A percentile compares a stretch with the other conserved stretches of the same genome.
Conservation (phyloP, 2,888 invertebrate genomes). For the Andrena hattorfiana region DNA sequence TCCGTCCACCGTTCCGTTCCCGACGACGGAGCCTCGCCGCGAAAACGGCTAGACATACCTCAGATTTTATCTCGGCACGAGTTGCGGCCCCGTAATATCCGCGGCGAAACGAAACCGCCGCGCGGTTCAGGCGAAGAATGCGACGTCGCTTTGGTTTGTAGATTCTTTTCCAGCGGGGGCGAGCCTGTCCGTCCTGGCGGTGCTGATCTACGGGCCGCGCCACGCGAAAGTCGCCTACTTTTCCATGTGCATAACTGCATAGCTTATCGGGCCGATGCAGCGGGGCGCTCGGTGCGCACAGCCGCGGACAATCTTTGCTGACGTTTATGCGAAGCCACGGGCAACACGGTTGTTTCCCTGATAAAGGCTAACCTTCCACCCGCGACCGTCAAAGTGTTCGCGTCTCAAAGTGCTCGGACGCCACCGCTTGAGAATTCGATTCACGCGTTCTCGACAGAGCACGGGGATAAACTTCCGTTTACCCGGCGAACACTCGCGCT, state of each 20-base stretch:
- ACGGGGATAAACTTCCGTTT: neutral
- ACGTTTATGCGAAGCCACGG: conserved; percentile 66
- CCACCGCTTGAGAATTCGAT: neutral
- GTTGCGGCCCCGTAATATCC: conserved; percentile 44
- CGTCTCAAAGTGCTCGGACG: too few species aligned
- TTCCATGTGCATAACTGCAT: conserved; percentile 68
- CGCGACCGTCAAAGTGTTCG: too few species aligned
- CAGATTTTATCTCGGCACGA: conserved; percentile 48
- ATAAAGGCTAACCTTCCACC: conserved; percentile 69
- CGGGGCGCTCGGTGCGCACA: conserved; percentile 29
- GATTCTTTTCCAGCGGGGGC: conserved; percentile 53
- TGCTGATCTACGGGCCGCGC: conserved; percentile 33
- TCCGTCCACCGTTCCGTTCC: neutral
- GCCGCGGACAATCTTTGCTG: conserved; percentile 64
- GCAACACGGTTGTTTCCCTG: conserved; percentile 57
- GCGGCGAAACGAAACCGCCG: conserved; percentile 39
- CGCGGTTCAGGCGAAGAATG: conserved; percentile 37
- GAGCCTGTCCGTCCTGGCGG: conserved; percentile 24
- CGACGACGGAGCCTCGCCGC: conserved; percentile 4
- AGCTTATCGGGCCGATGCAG: conserved; percentile 59
- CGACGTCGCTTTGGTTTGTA: conserved; percentile 59
- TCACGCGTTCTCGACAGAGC: neutral
- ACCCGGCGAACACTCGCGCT: neutral
- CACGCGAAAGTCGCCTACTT: conserved; percentile 52
- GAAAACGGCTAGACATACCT: conserved; percentile 39